These are phyloP conservation scores for Pseudochirops cupreus DNA, from an alignment of 2,797 vertebrate species.

Conservation along the genomic window DNA sequence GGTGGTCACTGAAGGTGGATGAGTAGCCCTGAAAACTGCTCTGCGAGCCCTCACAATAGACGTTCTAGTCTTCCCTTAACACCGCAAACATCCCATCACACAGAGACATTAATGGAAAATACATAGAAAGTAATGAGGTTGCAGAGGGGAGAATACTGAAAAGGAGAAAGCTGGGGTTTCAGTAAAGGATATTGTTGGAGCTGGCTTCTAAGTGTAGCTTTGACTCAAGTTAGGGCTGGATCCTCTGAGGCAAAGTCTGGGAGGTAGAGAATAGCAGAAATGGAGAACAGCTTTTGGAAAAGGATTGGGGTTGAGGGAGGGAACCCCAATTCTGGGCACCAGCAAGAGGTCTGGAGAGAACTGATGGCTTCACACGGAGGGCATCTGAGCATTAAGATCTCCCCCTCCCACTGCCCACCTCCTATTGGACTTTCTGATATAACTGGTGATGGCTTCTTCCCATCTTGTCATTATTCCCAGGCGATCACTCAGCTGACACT, in stretches of 20 bases:
- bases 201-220: not conserved
- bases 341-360: not conserved
- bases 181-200: not conserved
- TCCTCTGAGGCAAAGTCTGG: not conserved
- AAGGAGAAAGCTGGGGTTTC: not conserved
- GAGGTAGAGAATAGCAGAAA: not conserved
- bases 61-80: not conserved
- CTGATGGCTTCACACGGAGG: not conserved
- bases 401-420: not conserved
- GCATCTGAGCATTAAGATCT: not conserved
- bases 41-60: too few relatives aligned
- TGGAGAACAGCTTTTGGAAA: not conserved
- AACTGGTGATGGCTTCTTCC: not conserved
- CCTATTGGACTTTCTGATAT: too few relatives aligned
- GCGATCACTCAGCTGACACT: conserved; percentile 21
- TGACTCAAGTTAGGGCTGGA: not conserved
- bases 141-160: not conserved
- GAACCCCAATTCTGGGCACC: not conserved
- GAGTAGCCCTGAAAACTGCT: not conserved
- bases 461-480: not conserved
- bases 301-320: not conserved
- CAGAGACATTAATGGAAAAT: not conserved
- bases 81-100: not conserved
- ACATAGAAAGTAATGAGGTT: not conserved
- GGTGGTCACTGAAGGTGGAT: not conserved